Evolutionary conservation across 1,140 invertebrate genomes (phyloP).

Genomic region (Drosophila kikkawai): DNA sequence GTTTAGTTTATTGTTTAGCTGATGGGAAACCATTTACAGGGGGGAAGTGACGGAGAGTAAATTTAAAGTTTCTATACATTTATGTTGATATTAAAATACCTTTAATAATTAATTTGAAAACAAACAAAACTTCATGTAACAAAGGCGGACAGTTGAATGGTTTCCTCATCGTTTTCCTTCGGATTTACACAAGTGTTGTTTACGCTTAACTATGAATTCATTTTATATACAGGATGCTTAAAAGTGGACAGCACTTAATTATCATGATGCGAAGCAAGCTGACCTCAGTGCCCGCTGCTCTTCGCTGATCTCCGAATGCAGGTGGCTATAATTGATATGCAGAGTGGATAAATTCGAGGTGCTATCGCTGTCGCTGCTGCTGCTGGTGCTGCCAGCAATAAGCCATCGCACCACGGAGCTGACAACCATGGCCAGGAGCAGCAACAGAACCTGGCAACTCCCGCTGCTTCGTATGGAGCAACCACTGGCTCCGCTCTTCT

Average conservation of each 20-base stretch:
- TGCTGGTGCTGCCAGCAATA: conserved; percentile 15
- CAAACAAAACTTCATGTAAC: too few species aligned
- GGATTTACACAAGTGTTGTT: conserved; percentile 26
- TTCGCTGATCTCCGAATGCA: conserved; percentile 12
- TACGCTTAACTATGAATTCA: conserved; percentile 42
- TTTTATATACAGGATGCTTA: conserved; percentile 45
- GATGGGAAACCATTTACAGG: conserved; percentile 28
- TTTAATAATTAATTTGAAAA: not conserved
- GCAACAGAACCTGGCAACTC: conserved; percentile 25
- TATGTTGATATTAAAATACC: not conserved
- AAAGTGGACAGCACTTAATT: conserved; percentile 53
- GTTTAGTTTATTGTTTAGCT: conserved; percentile 40
- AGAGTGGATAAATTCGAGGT: conserved; percentile 51
- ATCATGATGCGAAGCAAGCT: conserved; percentile 53
- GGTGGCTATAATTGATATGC: conserved; percentile 74
- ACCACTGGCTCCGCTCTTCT: conserved; percentile 87
- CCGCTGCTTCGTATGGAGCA: conserved; percentile 15
- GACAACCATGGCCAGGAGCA: conserved; percentile 56
- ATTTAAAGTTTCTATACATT: conserved; percentile 10
- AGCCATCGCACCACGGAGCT: conserved; percentile 75
- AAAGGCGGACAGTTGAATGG: conserved; percentile 10
- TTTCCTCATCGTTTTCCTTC: conserved; percentile 17
- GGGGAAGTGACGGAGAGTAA: not conserved
- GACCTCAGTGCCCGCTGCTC: conserved; percentile 5
- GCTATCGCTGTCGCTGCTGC: conserved; percentile 6